A percentile compares a stretch with the other conserved stretches of the same genome.
Conservation (phyloP, 2,797 vertebrate genomes). For the Tamandua tetradactyla region DNA sequence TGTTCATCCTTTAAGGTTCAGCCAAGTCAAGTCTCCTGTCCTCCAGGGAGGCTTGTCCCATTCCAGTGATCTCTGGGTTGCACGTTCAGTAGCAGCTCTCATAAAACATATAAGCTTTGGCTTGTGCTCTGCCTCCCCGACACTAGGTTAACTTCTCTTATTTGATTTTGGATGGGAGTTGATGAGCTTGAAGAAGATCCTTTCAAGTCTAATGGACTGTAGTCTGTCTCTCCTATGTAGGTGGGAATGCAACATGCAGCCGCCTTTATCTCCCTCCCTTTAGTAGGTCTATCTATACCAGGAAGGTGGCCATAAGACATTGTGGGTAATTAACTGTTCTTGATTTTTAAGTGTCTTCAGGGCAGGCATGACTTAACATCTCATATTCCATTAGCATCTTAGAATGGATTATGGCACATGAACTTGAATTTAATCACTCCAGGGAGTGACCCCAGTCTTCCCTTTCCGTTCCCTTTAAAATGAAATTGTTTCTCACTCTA, state of each 20-base stretch:
- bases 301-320: not conserved
- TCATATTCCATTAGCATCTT: not conserved
- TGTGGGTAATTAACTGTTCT: not conserved
- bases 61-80: not conserved
- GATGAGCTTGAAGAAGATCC: not conserved
- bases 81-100: not conserved
- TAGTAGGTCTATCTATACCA: not conserved
- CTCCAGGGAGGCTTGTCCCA: not conserved
- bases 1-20: not conserved
- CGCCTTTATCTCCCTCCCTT: not conserved
- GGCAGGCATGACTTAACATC: not conserved
- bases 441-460: not conserved
- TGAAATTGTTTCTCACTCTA: not conserved
- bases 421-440: not conserved
- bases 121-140: not conserved
- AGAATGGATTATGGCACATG: accelerated
- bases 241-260: not conserved
- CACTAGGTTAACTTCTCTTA: not conserved
- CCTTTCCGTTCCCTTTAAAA: not conserved
- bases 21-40: not conserved
- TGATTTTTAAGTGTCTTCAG: not conserved
- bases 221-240: not conserved
- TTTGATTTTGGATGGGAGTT: not conserved
- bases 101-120: not conserved
- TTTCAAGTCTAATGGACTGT: accelerated